Evolutionary conservation across 2,113 vertebrate genomes (phyloP).

Genomic region (Petromus typicus): DNA sequence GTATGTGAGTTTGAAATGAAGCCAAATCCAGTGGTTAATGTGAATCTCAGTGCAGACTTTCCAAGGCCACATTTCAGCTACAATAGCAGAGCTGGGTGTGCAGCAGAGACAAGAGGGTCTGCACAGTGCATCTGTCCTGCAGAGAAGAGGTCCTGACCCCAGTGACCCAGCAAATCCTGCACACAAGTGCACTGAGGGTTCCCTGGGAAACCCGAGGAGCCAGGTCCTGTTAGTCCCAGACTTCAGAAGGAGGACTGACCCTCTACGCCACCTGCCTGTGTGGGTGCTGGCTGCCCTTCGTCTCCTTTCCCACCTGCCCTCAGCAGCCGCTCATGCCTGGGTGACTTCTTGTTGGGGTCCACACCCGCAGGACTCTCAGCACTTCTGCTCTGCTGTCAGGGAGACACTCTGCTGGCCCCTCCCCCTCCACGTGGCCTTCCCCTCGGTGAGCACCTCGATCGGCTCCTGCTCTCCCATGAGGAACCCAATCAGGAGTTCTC

Average conservation of each 20-base stretch:
- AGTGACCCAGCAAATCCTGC: neutral
- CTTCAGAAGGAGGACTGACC: neutral
- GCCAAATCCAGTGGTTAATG: neutral
- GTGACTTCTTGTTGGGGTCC: fast-evolving
- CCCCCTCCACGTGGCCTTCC: neutral
- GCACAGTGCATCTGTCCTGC: neutral
- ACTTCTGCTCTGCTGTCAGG: too few species aligned
- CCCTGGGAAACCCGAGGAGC: neutral
- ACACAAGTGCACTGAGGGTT: neutral
- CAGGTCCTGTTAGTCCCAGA: neutral
- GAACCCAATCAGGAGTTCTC: too few species aligned
- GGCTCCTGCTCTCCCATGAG: neutral
- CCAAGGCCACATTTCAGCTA: neutral
- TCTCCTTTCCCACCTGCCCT: neutral
- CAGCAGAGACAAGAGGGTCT: fast-evolving
- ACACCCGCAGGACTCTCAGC: too few species aligned
- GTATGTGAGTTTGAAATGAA: neutral
- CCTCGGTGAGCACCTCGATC: too few species aligned
- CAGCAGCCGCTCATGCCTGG: too few species aligned
- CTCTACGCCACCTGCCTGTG: neutral
- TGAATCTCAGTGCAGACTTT: too few species aligned
- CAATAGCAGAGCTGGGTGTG: neutral
- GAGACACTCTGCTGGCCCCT: too few species aligned
- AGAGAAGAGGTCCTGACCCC: neutral
- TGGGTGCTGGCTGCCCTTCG: neutral